phyloP scores from a whole-genome alignment of 1,140 invertebrate genomes.

The Heliconius nattereri region DNA sequence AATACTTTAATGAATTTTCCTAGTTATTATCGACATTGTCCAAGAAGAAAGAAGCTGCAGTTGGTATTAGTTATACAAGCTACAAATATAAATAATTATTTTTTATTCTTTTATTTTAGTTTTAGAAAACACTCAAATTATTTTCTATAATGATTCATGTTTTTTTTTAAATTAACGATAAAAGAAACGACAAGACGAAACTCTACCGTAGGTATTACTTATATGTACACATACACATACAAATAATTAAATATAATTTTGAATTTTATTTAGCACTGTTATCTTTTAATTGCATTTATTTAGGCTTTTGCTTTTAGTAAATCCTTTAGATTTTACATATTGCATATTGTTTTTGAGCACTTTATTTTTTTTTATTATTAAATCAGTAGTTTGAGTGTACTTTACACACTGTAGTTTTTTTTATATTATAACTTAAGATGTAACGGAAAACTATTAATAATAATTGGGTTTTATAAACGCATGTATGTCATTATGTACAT shows the following conservation, averaged over 20 bases:
- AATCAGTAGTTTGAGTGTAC: not conserved
- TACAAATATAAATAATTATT: too few species aligned
- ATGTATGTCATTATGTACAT: too few species aligned
- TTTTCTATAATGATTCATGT: too few species aligned
- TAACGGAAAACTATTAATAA: not conserved
- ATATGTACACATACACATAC: slow-evolving; percentile 9
- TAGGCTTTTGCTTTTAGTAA: slow-evolving; percentile 58
- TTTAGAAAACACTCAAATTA: too few species aligned
- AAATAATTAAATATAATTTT: slow-evolving; percentile 32
- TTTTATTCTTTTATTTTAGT: too few species aligned
- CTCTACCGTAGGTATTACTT: not conserved
- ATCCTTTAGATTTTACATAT: slow-evolving; percentile 25
- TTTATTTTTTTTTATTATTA: not conserved
- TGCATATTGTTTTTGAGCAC: not conserved
- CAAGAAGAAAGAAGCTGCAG: not conserved
- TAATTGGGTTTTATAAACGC: not conserved
- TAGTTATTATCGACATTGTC: not conserved
- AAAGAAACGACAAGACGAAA: not conserved
- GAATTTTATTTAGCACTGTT: slow-evolving; percentile 52
- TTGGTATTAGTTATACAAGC: not conserved
- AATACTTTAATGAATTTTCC: not conserved
- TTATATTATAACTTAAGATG: too few species aligned
- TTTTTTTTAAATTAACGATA: too few species aligned
- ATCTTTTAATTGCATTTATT: slow-evolving; percentile 53
- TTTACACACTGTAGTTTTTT: not conserved